Base-by-base conservation (phyloP, 2,797 vertebrate genomes). In the Gephyroberyx darwinii region DNA sequence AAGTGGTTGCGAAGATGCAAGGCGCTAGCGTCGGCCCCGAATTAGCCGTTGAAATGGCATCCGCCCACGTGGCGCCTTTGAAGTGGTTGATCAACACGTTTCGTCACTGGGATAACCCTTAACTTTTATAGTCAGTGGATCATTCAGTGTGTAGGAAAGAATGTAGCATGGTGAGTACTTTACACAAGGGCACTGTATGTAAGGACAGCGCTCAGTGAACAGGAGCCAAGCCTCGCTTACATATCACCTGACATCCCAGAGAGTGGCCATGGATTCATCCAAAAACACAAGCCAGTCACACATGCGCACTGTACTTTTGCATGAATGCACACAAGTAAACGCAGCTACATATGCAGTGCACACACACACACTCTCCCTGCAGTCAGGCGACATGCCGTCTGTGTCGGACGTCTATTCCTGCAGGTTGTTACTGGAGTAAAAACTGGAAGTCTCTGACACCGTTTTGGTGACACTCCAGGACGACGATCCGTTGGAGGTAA, bases 391-490 rank as follows among this genome's bases (percentile, higher is more conserved):
- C 62, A 48, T 4, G 2, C 22, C 14, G 14, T 37, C 61, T 35
- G 55, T 22, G 5, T 30, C 26, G 13, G 19, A 20, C 2, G 43
- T 48, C 74, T 82, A 87, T 65, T 91, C 94, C 88, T 92, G 94
- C 62, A 95, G 91, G 16, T 95, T 95, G 82, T 89, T 92, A 84
- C 91, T 95, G 79, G 95, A 97, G 89, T 96, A 96, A 93, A 98
- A 98, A 88, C 96, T 96, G 74, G 96, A 91, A 12, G 95, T 95
- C 86, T 98, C 96, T 0, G 96, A 96, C 19, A 95, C 69, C 0
- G 96, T 96, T 88, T 98, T 98, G 71, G 96, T 97, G 89, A 97
- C 83, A 16, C 96, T 96, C 33, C 89, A 93, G 58, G 96, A 96
- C 2, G 96, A 97, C 8, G 96, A 97, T 20, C 96, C 95, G 0